Evolutionary conservation across 2,888 invertebrate species (phyloP), one percentile per base, ranked within the genome.

Genomic region (Atethmia centrago): DNA sequence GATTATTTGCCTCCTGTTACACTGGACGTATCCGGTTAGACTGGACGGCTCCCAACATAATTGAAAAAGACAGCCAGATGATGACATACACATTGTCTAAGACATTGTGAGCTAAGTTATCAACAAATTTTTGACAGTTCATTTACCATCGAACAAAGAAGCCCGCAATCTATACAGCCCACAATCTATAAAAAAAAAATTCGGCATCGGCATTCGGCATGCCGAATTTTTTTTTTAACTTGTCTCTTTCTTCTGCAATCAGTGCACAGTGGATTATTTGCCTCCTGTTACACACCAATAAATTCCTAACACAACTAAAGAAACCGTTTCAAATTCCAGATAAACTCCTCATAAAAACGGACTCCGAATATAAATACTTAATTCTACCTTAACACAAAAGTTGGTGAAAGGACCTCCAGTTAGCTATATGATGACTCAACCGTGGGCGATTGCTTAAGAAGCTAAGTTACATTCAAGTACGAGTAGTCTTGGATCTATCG

Each of bases 371-470:
- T 81, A 64, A 76, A 64, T 74, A 82, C 77, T 77, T 78, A 58
- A n/a, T 31, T 77, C 53, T 69, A 83, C 70, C 71, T 80, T 71
- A 64, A 62, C 67, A 78, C 73, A 78, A 83, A 83, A 85, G 67
- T 56, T 42, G 61, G 85, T 86, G 85, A 86, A 86, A 86, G 85
- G 85, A 61, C 69, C 47, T 72, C 67, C 68, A 82, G 71, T 67
- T 64, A 61, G 21, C 76, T 76, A 47, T 64, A 63, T 76, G 81
- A 81, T 86, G 85, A 86, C 81, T 86, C 81, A 86, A 64, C 71
- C 56, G 85, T 78, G 69, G 83, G 83, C 77, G 83, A 77, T 83
- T 85, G 85, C 85, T 45, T 81, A 85, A 86, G 76, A 85, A 81
- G 61, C 47, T 65, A 70, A 74, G 80, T 74, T 77, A 53, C 67